Evolutionary conservation across 2,797 vertebrate species (phyloP).

Genomic region (Pipistrellus pipistrellus): DNA sequence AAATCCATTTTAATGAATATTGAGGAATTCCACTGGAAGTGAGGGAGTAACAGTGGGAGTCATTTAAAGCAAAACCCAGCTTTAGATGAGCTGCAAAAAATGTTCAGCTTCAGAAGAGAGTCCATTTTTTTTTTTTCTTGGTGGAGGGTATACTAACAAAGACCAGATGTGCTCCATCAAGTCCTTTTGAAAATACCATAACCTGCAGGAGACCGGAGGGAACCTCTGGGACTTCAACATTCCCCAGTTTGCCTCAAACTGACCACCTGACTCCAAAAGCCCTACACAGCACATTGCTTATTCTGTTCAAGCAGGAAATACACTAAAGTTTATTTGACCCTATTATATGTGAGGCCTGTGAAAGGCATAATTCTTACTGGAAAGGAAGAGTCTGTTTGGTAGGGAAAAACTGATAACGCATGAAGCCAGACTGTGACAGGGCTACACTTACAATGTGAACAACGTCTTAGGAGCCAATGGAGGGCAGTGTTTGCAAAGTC

Average conservation of each 20-base stretch:
- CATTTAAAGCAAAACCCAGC: neutral
- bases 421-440: neutral
- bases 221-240: neutral
- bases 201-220: neutral
- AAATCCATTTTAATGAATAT: slow-evolving; percentile 12
- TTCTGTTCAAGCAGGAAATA: neutral
- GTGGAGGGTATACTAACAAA: neutral
- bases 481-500: neutral
- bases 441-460: neutral
- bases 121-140: neutral
- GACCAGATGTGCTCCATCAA: neutral
- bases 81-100: neutral
- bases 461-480: neutral
- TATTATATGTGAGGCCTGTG: neutral
- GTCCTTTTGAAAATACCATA: slow-evolving; percentile 17
- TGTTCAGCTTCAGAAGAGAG: neutral
- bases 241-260: slow-evolving; percentile 18
- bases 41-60: neutral
- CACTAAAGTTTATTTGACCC: neutral
- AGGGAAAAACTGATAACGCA: neutral
- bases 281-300: neutral
- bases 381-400: neutral
- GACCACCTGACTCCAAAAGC: neutral
- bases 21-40: neutral
- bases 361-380: neutral